phyloP scores from a whole-genome alignment of 2,797 vertebrate genomes.

The Falco columbarius region DNA sequence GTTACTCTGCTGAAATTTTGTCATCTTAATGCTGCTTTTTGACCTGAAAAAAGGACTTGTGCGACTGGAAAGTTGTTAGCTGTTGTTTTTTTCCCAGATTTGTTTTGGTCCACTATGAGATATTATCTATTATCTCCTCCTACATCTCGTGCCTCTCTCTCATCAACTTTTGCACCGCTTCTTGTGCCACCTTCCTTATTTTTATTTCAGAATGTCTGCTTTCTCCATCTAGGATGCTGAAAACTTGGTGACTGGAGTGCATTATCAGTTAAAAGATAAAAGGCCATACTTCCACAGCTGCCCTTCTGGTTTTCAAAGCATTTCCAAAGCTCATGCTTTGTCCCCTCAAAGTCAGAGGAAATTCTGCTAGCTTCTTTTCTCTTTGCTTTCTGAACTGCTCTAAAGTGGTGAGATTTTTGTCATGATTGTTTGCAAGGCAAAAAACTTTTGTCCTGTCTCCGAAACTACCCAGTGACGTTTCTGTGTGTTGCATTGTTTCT shows the following conservation, averaged over 20 bases:
- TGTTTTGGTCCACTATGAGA: neutral
- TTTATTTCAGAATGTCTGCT: neutral
- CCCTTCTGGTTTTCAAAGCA: neutral
- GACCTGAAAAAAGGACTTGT: neutral
- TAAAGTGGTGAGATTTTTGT: neutral
- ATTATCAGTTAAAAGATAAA: neutral
- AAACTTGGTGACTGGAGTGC: neutral
- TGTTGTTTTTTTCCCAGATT: neutral
- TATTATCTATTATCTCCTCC: neutral
- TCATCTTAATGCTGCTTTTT: neutral
- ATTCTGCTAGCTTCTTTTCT: neutral
- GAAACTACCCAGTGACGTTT: fast-evolving
- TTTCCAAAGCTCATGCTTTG: neutral
- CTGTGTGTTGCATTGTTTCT: neutral
- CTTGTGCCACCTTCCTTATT: neutral
- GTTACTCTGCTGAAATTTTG: neutral
- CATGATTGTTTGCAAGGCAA: neutral
- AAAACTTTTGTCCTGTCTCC: neutral
- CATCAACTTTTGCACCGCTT: neutral
- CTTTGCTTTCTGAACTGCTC: neutral
- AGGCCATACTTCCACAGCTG: neutral
- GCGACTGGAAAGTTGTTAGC: neutral
- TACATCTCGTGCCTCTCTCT: neutral
- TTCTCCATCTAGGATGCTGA: neutral
- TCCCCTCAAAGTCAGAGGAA: neutral